These are phyloP conservation scores for Melanostoma mellinum DNA, from an alignment of 2,888 invertebrate genomes.

Conservation along the genomic window DNA sequence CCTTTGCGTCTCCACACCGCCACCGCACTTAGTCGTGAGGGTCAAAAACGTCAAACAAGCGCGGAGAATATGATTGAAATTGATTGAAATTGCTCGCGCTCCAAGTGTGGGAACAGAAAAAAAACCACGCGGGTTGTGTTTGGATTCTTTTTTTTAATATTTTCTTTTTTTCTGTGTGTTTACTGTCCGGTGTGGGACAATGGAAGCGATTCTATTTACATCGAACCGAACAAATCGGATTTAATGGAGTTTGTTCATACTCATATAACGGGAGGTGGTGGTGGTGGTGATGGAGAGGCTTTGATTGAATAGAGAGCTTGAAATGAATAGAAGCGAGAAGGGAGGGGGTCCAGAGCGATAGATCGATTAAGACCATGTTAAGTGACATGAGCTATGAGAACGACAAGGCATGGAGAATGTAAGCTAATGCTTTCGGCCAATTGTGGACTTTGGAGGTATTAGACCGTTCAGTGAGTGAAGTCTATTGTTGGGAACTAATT, in stretches of 20 bases:
- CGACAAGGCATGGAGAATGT: not conserved
- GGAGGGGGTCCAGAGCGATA: no score
- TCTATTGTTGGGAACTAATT: slow-evolving; percentile 40
- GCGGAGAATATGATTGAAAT: slow-evolving; percentile 23
- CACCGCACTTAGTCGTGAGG: slow-evolving; percentile 9
- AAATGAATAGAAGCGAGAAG: no score
- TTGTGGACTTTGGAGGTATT: slow-evolving; percentile 14
- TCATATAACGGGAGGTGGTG: not conserved
- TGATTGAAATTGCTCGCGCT: not conserved
- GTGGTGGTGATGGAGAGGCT: not conserved
- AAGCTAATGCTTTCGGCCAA: not conserved
- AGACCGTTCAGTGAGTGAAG: slow-evolving; percentile 27
- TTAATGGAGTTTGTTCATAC: slow-evolving; percentile 48
- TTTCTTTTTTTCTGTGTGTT: not conserved
- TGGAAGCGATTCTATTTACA: slow-evolving; percentile 44
- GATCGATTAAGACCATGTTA: slow-evolving; percentile 18
- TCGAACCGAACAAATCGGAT: slow-evolving; percentile 54
- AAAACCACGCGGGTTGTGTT: not conserved
- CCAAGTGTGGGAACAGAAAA: slow-evolving; percentile 32
- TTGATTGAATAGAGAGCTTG: no score
- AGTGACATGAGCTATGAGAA: slow-evolving; percentile 42
- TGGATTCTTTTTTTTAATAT: no score
- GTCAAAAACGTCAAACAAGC: slow-evolving; percentile 34
- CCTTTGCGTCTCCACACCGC: not conserved
- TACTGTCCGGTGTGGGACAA: slow-evolving; percentile 23